Conservation (phyloP, 2,888 invertebrate species). For the Caenorhabditis virilis region DNA sequence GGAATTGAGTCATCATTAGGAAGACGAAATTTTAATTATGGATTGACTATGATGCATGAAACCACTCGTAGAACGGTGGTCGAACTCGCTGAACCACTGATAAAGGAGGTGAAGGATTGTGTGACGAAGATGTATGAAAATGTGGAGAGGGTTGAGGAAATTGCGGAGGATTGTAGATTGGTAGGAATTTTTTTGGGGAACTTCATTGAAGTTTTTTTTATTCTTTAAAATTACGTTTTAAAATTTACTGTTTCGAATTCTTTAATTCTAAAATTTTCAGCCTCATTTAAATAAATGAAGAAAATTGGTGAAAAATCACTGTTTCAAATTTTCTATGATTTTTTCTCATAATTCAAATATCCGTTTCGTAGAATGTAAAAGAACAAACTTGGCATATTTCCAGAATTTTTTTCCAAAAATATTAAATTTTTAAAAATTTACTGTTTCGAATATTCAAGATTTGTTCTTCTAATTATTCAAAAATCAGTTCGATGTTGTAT, state of each 20-base stretch:
- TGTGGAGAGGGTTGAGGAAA: slow-evolving; percentile 26
- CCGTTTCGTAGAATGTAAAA: too few relatives aligned
- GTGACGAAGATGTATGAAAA: slow-evolving; percentile 44
- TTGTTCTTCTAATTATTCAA: too few relatives aligned
- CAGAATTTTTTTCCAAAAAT: too few relatives aligned
- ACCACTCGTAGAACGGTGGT: slow-evolving; percentile 22
- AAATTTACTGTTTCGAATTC: neutral
- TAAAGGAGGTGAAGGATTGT: slow-evolving; percentile 31
- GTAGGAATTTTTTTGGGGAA: neutral
- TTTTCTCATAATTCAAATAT: too few relatives aligned
- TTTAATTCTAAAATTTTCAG: neutral
- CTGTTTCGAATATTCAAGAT: too few relatives aligned
- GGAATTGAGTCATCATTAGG: slow-evolving; percentile 31
- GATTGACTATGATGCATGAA: slow-evolving; percentile 39
- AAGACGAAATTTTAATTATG: slow-evolving; percentile 31
- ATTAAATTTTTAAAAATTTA: too few relatives aligned
- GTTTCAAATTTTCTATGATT: too few relatives aligned
- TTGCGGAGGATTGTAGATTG: slow-evolving; percentile 28
- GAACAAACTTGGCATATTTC: too few relatives aligned
- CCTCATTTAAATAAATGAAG: neutral
- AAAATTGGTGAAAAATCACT: slow-evolving; percentile 1
- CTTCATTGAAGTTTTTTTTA: neutral
- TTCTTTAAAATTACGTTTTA: neutral
- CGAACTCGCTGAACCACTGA: slow-evolving; percentile 29
- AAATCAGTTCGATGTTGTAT: too few relatives aligned